phyloP scores from a whole-genome alignment of 1,140 invertebrate genomes.

The Neodiprion virginianus region DNA sequence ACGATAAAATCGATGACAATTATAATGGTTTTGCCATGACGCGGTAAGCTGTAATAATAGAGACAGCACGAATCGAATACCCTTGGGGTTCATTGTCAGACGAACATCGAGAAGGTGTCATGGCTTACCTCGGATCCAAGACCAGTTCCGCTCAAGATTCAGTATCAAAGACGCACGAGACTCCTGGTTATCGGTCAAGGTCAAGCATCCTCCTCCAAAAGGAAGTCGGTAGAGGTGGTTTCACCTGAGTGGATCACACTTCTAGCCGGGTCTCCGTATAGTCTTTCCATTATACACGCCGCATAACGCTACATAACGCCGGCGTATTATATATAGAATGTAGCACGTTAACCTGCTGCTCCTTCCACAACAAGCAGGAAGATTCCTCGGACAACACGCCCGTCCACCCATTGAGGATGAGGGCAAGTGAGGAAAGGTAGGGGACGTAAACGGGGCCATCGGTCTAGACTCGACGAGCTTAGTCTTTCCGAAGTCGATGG shows the following conservation, averaged over 20 bases:
- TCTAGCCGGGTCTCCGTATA: too few species aligned
- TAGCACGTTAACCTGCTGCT: conserved; percentile 43
- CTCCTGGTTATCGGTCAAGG: neutral
- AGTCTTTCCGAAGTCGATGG: neutral
- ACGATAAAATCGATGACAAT: too few species aligned
- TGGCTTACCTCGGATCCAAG: too few species aligned
- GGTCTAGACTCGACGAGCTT: conserved; percentile 1
- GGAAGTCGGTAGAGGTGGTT: neutral
- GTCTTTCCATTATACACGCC: too few species aligned
- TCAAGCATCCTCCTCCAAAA: neutral
- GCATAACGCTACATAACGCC: neutral
- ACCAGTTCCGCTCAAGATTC: too few species aligned
- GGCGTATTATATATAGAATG: conserved; percentile 35
- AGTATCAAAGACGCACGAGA: too few species aligned
- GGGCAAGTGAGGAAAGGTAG: conserved; percentile 46
- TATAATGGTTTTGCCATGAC: too few species aligned
- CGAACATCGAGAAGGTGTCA: too few species aligned
- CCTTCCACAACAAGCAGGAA: conserved; percentile 23
- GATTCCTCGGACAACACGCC: conserved; percentile 24
- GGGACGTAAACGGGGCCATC: conserved; percentile 33
- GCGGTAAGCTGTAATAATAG: too few species aligned
- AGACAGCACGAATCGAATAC: too few species aligned
- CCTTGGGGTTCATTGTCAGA: too few species aligned
- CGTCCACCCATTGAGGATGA: neutral
- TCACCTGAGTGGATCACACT: too few species aligned